Evolutionary conservation across 2,113 vertebrate species (phyloP).

Genomic region (Fregata magnificens): DNA sequence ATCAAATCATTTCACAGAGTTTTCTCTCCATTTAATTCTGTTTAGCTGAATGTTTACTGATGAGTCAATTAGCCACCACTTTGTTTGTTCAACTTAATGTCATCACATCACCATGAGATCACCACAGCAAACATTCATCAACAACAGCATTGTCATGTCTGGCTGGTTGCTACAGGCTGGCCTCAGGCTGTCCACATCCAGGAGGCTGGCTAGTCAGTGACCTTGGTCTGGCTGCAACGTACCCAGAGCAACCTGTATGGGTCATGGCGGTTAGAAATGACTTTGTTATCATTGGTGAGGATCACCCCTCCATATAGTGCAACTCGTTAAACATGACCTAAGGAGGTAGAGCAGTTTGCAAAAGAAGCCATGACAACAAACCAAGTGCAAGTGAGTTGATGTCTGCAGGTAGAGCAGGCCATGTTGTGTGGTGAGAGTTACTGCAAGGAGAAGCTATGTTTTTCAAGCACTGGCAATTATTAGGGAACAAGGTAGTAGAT

Average conservation of each 20-base stretch:
- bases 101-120: conserved; percentile 33
- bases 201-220: not conserved
- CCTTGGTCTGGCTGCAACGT: not conserved
- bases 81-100: conserved; percentile 52
- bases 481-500: not conserved
- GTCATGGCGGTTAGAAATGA: not conserved
- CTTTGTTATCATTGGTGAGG: accelerated
- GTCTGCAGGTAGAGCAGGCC: not conserved
- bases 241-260: accelerated
- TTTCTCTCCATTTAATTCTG: conserved; percentile 15
- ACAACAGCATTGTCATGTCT: not conserved
- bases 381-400: not conserved
- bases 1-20: not conserved
- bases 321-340: not conserved
- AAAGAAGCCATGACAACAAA: not conserved
- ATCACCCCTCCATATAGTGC: not conserved
- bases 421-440: not conserved
- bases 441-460: not conserved
- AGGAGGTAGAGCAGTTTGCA: not conserved
- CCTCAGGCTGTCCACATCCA: not conserved
- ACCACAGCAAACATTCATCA: conserved; percentile 1
- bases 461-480: not conserved
- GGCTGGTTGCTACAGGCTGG: not conserved
- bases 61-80: conserved; percentile 31
- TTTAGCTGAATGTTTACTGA: conserved; percentile 42